phyloP scores from a whole-genome alignment of 2,113 vertebrate genomes.

The Rissa tridactyla region DNA sequence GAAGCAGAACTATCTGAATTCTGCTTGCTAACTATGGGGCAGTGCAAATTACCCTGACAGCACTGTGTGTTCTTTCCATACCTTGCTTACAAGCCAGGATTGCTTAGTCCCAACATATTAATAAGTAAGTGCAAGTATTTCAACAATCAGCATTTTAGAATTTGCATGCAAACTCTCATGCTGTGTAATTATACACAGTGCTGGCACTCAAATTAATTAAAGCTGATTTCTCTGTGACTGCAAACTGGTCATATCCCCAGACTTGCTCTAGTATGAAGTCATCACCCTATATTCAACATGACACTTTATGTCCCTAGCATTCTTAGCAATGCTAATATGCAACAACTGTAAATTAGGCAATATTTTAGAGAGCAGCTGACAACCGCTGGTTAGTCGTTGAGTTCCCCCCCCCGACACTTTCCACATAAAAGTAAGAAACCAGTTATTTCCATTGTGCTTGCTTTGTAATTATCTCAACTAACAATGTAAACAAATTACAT shows the following conservation, averaged over 20 bases:
- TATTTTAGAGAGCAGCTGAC: slow-evolving; percentile 71
- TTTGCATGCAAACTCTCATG: slow-evolving; percentile 83
- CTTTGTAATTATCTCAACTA: slow-evolving; percentile 82
- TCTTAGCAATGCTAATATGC: slow-evolving; percentile 72
- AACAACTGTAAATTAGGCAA: slow-evolving; percentile 70
- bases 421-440: slow-evolving; percentile 69
- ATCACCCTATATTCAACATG: slow-evolving; percentile 82
- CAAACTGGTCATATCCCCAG: slow-evolving; percentile 81
- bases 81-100: slow-evolving; percentile 72
- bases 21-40: slow-evolving; percentile 69
- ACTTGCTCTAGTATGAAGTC: slow-evolving; percentile 83
- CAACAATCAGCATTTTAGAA: slow-evolving; percentile 84
- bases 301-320: slow-evolving; percentile 75
- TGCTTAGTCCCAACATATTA: slow-evolving; percentile 77
- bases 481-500: slow-evolving; percentile 82
- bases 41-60: slow-evolving; percentile 70
- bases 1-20: slow-evolving; percentile 73
- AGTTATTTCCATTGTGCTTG: slow-evolving; percentile 74
- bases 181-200: slow-evolving; percentile 86
- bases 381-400: slow-evolving; percentile 61
- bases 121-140: slow-evolving; percentile 78
- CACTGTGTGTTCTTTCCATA: slow-evolving; percentile 28
- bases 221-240: slow-evolving; percentile 81
- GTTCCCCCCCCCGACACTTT: slow-evolving; percentile 36
- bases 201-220: slow-evolving; percentile 93